Evolutionary conservation across 2,797 vertebrate genomes (phyloP), one percentile per base, ranked within the genome.

Genomic region (Rhodeus uyekii): DNA sequence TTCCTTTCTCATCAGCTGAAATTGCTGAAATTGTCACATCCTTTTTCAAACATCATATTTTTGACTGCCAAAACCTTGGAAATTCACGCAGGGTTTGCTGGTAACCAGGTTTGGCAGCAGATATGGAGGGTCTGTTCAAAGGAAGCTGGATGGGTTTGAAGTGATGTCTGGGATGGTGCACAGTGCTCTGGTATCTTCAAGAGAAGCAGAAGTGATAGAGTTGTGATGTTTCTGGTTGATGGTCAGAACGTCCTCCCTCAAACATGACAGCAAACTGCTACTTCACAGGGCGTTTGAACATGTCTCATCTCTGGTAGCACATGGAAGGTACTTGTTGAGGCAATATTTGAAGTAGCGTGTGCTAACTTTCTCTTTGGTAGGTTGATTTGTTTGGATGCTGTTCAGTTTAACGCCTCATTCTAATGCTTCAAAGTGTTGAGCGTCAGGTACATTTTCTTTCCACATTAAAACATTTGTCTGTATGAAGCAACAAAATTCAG

Each of bases 151-250:
- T 5, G 68, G 84, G 89, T 85, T 88, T 91, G 91, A 91, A 91
- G 91, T 90, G 80, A 88, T 89, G 86, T 81, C 80, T 53, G 85
- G 90, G 90, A 89, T 86, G 84, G 83, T 65, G 80, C 65, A 46
- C 80, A 82, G 74, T 86, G 86, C 87, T 86, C 86, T 86, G 73
- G 86, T 92, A 92, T 93, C 92, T 92, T 92, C 91, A 92, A 93
- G 91, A 90, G 87, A 88, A 88, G 87, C 90, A 91, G 91, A 92
- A 87, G 89, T 81, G 87, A 87, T 83, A 55, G 72, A 65, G 84
- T 84, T 38, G 38, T 48, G 42, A 24, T 63, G 32, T 76, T 53
- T 88, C 87, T 87, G 87, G 85, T 87, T 68, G 65, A 85, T 80
- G 87, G 88, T 80, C 68, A 82, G 69, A 85, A 68, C 86, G 46